phyloP scores from a whole-genome alignment of 2,797 vertebrate genomes.

The Galagoides demidoff region DNA sequence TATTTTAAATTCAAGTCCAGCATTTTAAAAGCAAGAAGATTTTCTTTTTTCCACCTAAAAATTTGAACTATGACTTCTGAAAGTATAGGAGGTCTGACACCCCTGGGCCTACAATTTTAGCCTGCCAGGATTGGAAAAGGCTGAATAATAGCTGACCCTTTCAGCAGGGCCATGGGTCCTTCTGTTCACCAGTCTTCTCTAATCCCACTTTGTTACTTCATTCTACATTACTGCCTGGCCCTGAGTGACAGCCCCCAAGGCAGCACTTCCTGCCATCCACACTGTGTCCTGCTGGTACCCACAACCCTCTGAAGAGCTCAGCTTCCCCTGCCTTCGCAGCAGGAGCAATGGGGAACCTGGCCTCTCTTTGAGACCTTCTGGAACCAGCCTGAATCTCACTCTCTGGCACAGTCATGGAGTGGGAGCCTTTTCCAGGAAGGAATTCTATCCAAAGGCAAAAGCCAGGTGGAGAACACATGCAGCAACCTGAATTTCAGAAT shows the following conservation, averaged over 20 bases:
- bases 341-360: neutral
- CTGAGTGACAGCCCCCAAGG: neutral
- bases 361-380: neutral
- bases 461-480: neutral
- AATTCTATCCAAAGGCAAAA: neutral
- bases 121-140: neutral
- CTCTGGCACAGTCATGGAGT: neutral
- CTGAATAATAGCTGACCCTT: neutral
- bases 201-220: neutral
- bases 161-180: neutral
- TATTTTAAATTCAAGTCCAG: constrained; percentile 51
- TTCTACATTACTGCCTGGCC: neutral
- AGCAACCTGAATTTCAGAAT: neutral
- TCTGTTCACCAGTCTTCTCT: neutral
- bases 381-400: neutral
- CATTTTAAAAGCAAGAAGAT: constrained; percentile 1
- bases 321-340: neutral
- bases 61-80: constrained; percentile 46
- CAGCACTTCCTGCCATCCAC: neutral
- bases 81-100: neutral
- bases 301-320: neutral
- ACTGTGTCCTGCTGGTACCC: neutral
- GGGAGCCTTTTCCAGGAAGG: neutral
- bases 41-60: neutral
- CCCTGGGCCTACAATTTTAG: neutral